Evolutionary conservation across 1,140 invertebrate genomes (phyloP).

Genomic region (Anoplolepis gracilipes): DNA sequence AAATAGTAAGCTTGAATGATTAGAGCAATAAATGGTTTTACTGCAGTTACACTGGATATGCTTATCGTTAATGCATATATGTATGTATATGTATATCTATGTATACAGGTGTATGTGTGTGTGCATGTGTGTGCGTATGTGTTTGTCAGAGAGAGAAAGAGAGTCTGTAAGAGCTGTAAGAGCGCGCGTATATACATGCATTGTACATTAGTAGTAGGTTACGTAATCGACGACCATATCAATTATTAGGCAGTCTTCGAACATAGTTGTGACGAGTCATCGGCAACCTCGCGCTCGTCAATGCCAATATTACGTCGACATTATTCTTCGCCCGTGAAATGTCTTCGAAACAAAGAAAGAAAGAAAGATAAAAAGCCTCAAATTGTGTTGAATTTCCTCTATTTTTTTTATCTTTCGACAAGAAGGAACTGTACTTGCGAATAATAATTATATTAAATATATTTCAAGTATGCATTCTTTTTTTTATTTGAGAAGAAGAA

Average conservation of each 20-base stretch:
- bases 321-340: not conserved
- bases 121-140: not conserved
- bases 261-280: not conserved
- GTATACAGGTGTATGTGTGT: not conserved
- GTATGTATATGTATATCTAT: not conserved
- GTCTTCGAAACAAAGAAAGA: not conserved
- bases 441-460: not conserved
- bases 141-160: too few species aligned
- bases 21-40: not conserved
- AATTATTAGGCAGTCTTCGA: constrained; percentile 46
- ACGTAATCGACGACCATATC: constrained; percentile 55
- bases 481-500: not conserved
- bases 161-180: too few species aligned
- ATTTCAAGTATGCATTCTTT: not conserved
- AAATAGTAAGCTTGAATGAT: constrained; percentile 7
- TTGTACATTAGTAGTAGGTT: constrained; percentile 42
- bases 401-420: not conserved
- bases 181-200: not conserved
- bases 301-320: constrained; percentile 43
- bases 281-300: constrained; percentile 17
- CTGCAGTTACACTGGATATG: not conserved
- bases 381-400: too few species aligned
- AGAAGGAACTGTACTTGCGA: too few species aligned
- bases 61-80: not conserved
- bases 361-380: too few species aligned